Base-by-base conservation (phyloP, 2,113 vertebrate species). In the Paramisgurnus dabryanus region DNA sequence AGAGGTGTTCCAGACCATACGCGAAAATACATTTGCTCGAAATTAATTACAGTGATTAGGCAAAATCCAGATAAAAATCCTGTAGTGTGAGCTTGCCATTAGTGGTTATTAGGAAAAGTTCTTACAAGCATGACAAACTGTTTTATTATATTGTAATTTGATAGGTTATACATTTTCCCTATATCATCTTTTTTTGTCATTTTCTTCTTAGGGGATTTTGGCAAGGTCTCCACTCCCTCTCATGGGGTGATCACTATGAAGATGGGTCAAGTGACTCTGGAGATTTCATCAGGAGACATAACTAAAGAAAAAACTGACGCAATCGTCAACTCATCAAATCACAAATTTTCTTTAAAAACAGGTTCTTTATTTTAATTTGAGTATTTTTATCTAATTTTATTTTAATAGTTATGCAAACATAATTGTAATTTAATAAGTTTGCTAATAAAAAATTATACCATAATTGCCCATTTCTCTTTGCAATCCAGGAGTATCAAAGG, bases 401-500 rank as follows among this genome's bases (percentile, higher is more conserved):
- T 41, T 18, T 13, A 22, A 13, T 4, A 7, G n/a, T 39, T 55
- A 9, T 4, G 47, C 11, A 9, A 12, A 7, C 6, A 6, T 18
- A 5, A 6, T 34, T 34, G 27, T 34, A 2, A 34, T 34, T 34
- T 34, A 34, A 34, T 34, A 34, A 34, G 17, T 17, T 57, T n/a
- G 55, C 17, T n/a, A n/a, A 5, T 57, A 18, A 57, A 57, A 34
- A 34, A 2, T 2, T 34, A 34, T 34, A 34, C 3, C 27, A 34
- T 66, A 11, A 77, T 39, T 4, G n/a, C n/a, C 0, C 1, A 11
- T 58, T 27, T 73, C 1, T 58, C 3, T 55, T 4, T 80, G 10
- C 66, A 7, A 45, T 76, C 4, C 50, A 98, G 97, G 96, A 0
- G 96, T 98, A n/a, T 98, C 93, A 67, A 95, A 88, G 86, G 95